Evolutionary conservation across 2,797 vertebrate species (phyloP).

Genomic region (Amphiprion clarkii): DNA sequence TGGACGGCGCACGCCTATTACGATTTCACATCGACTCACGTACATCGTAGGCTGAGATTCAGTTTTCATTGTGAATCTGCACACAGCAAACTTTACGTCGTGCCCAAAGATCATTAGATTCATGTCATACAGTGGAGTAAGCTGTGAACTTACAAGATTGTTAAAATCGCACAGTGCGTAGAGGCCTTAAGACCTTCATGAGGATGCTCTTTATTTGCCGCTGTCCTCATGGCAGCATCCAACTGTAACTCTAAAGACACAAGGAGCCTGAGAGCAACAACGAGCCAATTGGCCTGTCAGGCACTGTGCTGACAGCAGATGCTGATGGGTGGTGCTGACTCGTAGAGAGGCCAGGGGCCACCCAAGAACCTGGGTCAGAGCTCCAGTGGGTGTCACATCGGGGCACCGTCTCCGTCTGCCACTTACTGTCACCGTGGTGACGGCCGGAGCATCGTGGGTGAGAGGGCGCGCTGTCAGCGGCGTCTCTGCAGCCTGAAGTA

Average conservation of each 20-base stretch:
- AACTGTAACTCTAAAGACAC: slow-evolving; percentile 6
- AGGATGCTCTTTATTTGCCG: slow-evolving; percentile 10
- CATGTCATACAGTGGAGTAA: too few species aligned
- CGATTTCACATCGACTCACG: too few species aligned
- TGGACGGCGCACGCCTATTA: too few species aligned
- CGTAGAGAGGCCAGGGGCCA: slow-evolving; percentile 43
- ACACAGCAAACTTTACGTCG: too few species aligned
- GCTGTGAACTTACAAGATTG: too few species aligned
- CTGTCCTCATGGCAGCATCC: slow-evolving; percentile 1
- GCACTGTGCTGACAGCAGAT: slow-evolving; percentile 56
- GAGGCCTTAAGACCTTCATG: too few species aligned
- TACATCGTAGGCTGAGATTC: too few species aligned
- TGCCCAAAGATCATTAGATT: too few species aligned
- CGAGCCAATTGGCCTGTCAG: slow-evolving; percentile 44
- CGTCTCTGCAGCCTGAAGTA: slow-evolving; percentile 9
- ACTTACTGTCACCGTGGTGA: slow-evolving; percentile 60
- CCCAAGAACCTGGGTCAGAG: slow-evolving; percentile 57
- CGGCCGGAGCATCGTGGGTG: slow-evolving; percentile 36
- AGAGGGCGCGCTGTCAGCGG: slow-evolving; percentile 43
- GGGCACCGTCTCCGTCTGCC: slow-evolving; percentile 60
- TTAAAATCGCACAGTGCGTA: too few species aligned
- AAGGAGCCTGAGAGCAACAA: slow-evolving; percentile 9
- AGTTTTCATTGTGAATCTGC: too few species aligned
- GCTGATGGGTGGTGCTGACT: slow-evolving; percentile 67
- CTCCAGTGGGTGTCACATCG: slow-evolving; percentile 61